Evolutionary conservation across 2,888 invertebrate genomes (phyloP).

Genomic region (Chloroclysta siterata): DNA sequence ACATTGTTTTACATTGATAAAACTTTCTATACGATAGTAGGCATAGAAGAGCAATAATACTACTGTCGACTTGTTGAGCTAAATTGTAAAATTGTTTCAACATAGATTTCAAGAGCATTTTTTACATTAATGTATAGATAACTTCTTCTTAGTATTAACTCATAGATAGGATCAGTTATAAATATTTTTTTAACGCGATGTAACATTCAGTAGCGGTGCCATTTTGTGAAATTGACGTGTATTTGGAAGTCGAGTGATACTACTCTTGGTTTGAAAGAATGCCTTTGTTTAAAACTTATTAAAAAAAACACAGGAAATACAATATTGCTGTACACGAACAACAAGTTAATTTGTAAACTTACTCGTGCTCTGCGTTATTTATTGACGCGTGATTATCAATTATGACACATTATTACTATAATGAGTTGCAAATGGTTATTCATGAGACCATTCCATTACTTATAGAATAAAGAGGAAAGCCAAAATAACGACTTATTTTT

Average conservation of each 20-base stretch:
- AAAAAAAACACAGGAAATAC: constrained; percentile 33
- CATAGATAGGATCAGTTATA: constrained; percentile 69
- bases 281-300: constrained; percentile 13
- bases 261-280: constrained; percentile 33
- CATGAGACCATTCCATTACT: constrained; percentile 79
- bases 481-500: constrained; percentile 84
- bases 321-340: constrained; percentile 43
- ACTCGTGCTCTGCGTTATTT: neutral
- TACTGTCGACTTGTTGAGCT: constrained; percentile 59
- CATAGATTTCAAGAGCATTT: constrained; percentile 60
- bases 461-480: constrained; percentile 78
- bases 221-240: constrained; percentile 65
- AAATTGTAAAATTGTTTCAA: constrained; percentile 63
- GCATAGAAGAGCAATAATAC: constrained; percentile 63
- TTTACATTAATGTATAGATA: constrained; percentile 68
- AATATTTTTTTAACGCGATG: constrained; percentile 63
- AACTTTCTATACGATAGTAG: constrained; percentile 56
- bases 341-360: constrained; percentile 29
- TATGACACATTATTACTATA: constrained; percentile 47
- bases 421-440: constrained; percentile 71
- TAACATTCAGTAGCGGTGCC: constrained; percentile 74
- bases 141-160: constrained; percentile 66
- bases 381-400: constrained; percentile 22
- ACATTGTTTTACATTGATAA: constrained; percentile 47
- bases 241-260: constrained; percentile 46